Base-by-base conservation (phyloP, 2,888 invertebrate genomes). In the Diaphora mendica region DNA sequence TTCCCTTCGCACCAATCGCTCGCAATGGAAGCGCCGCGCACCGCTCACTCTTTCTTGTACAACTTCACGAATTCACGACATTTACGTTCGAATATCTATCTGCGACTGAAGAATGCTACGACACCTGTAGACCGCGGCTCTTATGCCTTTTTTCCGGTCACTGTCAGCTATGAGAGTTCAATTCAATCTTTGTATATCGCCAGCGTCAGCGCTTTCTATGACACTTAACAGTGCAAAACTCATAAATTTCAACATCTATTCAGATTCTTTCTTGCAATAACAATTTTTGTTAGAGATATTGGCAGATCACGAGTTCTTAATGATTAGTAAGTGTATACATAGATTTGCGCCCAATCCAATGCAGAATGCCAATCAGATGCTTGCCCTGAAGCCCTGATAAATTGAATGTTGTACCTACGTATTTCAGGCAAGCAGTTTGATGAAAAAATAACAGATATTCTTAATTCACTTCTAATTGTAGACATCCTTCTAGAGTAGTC, bases 1-100 rank as follows among this genome's bases (percentile, higher is more conserved):
- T 93, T 93, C 90, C 90, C 89, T 88, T 88, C 87, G 86, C 91
- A 91, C 93, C 93, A 91, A 92, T 93, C 91, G 75, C 88, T 88
- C 86, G 85, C 82, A 78, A 83, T 85, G 81, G 84, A 77, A 78
- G 77, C 76, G 77, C 73, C 73, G 75, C 77, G 67, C 72, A 70
- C 74, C 73, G 70, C 68, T 80, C 72, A 75, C 73, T 78, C 70
- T 75, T 73, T 76, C 78, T 72, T 74, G 81, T 78, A 79, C 78
- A 75, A 76, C 64, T 77, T 81, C 73, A 74, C 70, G 77, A 80
- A 79, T 79, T 79, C 79, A 77, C 79, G 80, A 84, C 86, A 86
- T 82, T 73, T 73, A 82, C 82, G 82, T 76, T 81, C 77, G 84
- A 77, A 82, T 81, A 75, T 81, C 85, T 82, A 77, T 71, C 74